phyloP scores from a whole-genome alignment of 1,140 invertebrate species.

The Chlorops oryzae region DNA sequence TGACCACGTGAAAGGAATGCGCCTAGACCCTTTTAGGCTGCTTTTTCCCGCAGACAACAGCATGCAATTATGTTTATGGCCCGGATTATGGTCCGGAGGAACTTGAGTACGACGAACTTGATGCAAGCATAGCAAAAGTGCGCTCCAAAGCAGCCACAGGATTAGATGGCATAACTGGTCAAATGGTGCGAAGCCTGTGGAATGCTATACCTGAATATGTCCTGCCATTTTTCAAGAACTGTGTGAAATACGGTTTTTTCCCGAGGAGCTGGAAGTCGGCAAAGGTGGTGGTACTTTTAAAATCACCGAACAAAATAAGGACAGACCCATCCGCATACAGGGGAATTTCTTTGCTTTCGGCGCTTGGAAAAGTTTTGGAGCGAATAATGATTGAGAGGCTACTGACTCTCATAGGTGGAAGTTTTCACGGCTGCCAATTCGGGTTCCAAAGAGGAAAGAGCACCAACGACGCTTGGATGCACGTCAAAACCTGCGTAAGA shows the following conservation, averaged over 20 bases:
- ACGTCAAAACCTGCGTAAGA: no score
- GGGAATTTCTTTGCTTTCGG: conserved; percentile 27
- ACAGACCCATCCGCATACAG: conserved; percentile 23
- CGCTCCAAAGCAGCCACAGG: background rate
- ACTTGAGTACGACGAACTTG: background rate
- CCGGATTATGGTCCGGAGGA: background rate
- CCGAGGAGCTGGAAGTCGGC: conserved; percentile 20
- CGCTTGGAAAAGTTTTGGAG: conserved; percentile 29
- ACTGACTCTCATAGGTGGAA: background rate
- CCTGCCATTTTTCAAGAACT: background rate
- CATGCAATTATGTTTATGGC: background rate
- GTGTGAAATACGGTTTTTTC: background rate
- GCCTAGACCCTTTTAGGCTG: background rate
- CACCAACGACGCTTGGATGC: no score
- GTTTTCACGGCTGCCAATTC: background rate
- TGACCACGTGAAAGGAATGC: background rate
- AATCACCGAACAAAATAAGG: conserved; percentile 9
- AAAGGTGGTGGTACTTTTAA: conserved; percentile 24
- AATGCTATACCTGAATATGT: conserved; percentile 4
- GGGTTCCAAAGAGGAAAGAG: background rate
- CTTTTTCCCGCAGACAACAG: conserved; percentile 1
- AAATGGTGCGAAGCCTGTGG: conserved; percentile 3
- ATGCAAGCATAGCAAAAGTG: background rate
- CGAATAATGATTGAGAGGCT: conserved; percentile 20
- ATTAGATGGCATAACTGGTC: conserved; percentile 6